Conservation (phyloP, 2,797 vertebrate species). For the Eulemur mongoz region DNA sequence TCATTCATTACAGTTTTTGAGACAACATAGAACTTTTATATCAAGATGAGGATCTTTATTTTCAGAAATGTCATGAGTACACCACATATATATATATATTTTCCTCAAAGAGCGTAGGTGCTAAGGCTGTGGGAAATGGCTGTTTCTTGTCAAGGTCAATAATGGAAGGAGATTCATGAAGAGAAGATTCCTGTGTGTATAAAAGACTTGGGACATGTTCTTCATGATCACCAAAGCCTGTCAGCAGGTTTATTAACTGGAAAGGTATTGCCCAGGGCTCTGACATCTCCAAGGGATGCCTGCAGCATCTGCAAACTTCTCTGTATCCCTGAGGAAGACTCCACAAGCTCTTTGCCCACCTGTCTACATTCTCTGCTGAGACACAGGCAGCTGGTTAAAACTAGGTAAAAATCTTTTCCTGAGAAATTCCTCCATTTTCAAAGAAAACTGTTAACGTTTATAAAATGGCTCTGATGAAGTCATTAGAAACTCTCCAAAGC, state of each 20-base stretch:
- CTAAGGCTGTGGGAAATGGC: background rate
- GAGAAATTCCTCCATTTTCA: background rate
- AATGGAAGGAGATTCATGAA: background rate
- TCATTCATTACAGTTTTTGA: background rate
- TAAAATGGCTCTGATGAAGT: background rate
- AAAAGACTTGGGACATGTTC: background rate
- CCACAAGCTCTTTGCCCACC: background rate
- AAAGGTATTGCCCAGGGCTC: background rate
- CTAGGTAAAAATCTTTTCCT: background rate
- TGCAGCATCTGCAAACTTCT: background rate
- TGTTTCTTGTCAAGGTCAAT: background rate
- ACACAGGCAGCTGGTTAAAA: background rate
- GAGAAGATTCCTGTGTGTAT: background rate
- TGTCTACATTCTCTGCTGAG: background rate
- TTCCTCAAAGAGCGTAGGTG: background rate
- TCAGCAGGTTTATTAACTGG: background rate
- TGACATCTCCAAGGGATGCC: background rate
- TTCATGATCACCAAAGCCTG: background rate
- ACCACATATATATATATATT: background rate
- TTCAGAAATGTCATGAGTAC: background rate
- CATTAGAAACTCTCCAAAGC: background rate
- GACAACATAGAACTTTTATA: background rate
- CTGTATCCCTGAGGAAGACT: background rate
- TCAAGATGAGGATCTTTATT: background rate
- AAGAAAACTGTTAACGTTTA: background rate